Evolutionary conservation across 2,797 vertebrate genomes (phyloP).

Genomic region (Geotrypetes seraphini): DNA sequence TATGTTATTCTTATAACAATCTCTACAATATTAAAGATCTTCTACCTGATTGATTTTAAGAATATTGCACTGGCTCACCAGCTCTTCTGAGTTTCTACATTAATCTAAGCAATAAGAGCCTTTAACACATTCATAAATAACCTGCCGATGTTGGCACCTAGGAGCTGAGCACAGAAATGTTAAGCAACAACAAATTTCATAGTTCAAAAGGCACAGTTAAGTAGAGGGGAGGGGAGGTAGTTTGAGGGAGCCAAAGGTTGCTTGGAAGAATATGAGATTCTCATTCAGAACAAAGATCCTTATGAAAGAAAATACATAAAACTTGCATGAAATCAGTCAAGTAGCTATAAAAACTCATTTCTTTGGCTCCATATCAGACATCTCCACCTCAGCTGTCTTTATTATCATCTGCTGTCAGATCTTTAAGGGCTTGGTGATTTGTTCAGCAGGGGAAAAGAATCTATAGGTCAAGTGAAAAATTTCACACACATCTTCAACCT

Average conservation of each 20-base stretch:
- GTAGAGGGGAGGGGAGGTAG: not conserved
- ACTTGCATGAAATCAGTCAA: slow-evolving; percentile 66
- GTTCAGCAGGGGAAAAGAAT: slow-evolving; percentile 64
- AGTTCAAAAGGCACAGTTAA: slow-evolving; percentile 66
- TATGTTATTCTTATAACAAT: no score
- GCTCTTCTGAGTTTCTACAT: slow-evolving; percentile 56
- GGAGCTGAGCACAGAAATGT: slow-evolving; percentile 44
- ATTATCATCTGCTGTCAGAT: slow-evolving; percentile 72
- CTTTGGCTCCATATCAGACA: slow-evolving; percentile 66
- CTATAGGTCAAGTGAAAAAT: slow-evolving; percentile 70
- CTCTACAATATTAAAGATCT: no score
- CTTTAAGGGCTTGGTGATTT: slow-evolving; percentile 74
- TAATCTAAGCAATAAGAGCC: slow-evolving; percentile 62
- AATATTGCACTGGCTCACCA: slow-evolving; percentile 49
- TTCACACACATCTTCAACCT: slow-evolving; percentile 67
- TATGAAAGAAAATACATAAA: no score
- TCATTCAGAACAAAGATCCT: slow-evolving; percentile 66
- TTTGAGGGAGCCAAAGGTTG: slow-evolving; percentile 49
- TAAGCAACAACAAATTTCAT: slow-evolving; percentile 69
- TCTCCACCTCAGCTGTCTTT: slow-evolving; percentile 77
- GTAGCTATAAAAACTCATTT: slow-evolving; percentile 77
- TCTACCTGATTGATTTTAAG: slow-evolving; percentile 29
- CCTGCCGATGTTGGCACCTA: slow-evolving; percentile 59
- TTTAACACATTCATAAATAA: slow-evolving; percentile 66
- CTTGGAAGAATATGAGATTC: slow-evolving; percentile 45